Base-by-base conservation (phyloP, 2,113 vertebrate species). In the Chionomys nivalis region DNA sequence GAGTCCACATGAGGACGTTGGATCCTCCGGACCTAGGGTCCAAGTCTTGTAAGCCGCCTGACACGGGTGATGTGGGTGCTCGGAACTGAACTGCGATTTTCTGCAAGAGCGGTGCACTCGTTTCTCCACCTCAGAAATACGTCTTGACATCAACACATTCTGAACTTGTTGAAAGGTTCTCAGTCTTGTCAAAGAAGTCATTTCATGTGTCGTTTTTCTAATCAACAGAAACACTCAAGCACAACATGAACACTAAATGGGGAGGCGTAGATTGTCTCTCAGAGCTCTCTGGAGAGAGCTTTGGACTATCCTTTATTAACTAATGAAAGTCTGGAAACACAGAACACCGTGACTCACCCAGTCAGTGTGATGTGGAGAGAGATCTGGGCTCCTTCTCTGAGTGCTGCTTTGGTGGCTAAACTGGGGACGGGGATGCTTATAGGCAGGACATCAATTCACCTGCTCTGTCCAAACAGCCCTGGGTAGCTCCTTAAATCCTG, bases 141-240 rank as follows among this genome's bases (percentile, higher is more conserved):
- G 36, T 26, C 65, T 88, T 58, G 28, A 94, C 87, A 95, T 49
- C n/a, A 89, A 14, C 19, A 42, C 42, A 42, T 89, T 94, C 47
- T 73, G 63, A 90, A 82, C 61, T 70, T 73, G 4, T 83, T n/a
- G 58, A 89, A 79, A 87, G 39, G 76, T 79, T 31, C 9, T 1
- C 79, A 68, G 68, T 70, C 65, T 94, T 87, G n/a, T 66, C 82
- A 36, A 96, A 89, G 61, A 63, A n/a, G 47, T 82, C 70, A 90
- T 66, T 73, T 91, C 58, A 94, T 31, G 8, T 49, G 6, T 47
- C 31, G 17, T 10, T 47, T 68, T 68, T 33, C 94, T 95, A 78
- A 89, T 78, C 23, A 83, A 68, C 52, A 78, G 92, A 94, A 96
- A 73, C 89, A 75, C 26, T 88, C 14, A 33, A 72, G 44, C 23